Base-by-base conservation (phyloP, 2,113 vertebrate species). In the Nipponia nippon region DNA sequence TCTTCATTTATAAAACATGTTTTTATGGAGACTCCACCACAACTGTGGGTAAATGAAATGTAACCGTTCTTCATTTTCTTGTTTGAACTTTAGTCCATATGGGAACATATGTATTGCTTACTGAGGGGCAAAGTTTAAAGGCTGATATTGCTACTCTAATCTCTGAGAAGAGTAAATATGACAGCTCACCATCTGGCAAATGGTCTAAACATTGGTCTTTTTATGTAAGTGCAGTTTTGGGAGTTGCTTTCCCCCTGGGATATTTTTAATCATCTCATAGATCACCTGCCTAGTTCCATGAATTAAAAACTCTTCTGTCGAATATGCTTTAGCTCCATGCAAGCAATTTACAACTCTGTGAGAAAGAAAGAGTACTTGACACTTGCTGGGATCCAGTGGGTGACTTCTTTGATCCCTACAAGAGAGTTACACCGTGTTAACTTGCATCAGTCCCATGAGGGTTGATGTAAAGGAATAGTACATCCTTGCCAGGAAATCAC, bases 121-220 rank as follows among this genome's bases (percentile, higher is more conserved):
- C 88, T 78, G 76, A 95, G 76, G 83, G 86, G 76, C 92, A 97
- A 93, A 97, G 76, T 76, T 96, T 96, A 94, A 95, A 93, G 36
- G 80, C 59, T 89, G 76, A 87, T 94, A 95, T 46, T 89, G 94
- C 72, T 93, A 78, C 72, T 95, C 55, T 92, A 44, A 71, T 94
- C 80, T 93, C 77, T 55, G 40, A 85, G 76, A 95, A 95, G 90
- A 90, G 72, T 92, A 96, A 95, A 90, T 95, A 91, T 92, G 90
- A 96, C 92, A 97, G 89, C 71, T 92, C 83, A 92, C 88, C 94
- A 94, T 94, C 91, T 95, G 92, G 77, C 83, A 87, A 95, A 93
- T 14, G n/a, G 78, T 91, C 93, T 94, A 95, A 96, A 90, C 83
- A 90, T 92, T 87, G 86, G 63, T 81, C 85, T 95, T 96, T 95